These are phyloP conservation scores for Sminthopsis crassicaudata DNA, from an alignment of 2,113 vertebrate species.

Conservation along the genomic window DNA sequence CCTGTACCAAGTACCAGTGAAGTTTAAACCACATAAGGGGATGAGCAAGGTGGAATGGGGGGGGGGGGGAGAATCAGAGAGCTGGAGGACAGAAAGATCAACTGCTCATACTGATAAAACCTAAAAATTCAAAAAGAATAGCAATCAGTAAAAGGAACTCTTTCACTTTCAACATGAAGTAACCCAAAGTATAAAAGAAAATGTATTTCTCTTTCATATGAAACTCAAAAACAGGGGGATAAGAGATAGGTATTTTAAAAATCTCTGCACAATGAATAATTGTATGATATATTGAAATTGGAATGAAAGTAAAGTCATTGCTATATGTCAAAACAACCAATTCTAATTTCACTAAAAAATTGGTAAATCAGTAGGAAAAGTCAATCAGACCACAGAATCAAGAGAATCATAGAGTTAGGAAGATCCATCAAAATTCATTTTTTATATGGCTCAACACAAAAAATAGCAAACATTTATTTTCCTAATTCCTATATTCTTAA, in stretches of 20 bases:
- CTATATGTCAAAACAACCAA: not conserved
- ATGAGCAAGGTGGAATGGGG: no score
- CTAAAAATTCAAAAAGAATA: not conserved
- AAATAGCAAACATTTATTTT: not conserved
- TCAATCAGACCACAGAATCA: not conserved
- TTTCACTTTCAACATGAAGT: not conserved
- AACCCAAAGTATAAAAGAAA: not conserved
- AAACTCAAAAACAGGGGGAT: not conserved
- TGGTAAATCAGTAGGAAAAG: not conserved
- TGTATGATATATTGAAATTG: not conserved
- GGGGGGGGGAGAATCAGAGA: not conserved
- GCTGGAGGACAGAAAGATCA: not conserved
- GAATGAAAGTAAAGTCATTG: not conserved
- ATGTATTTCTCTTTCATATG: constrained; percentile 18
- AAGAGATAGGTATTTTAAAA: not conserved
- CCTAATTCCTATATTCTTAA: not conserved
- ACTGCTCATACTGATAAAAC: not conserved
- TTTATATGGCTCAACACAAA: not conserved
- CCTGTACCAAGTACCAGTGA: no score
- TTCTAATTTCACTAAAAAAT: not conserved
- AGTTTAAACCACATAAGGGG: no score
- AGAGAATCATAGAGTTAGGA: not conserved
- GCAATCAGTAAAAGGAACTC: not conserved
- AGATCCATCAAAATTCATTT: not conserved
- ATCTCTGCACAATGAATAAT: not conserved